Percentiles rank a stretch among this genome's conserved stretches.
Evolutionary conservation across 2,113 vertebrate genomes (phyloP).

Genomic region (Dendropsophus ebraccatus): DNA sequence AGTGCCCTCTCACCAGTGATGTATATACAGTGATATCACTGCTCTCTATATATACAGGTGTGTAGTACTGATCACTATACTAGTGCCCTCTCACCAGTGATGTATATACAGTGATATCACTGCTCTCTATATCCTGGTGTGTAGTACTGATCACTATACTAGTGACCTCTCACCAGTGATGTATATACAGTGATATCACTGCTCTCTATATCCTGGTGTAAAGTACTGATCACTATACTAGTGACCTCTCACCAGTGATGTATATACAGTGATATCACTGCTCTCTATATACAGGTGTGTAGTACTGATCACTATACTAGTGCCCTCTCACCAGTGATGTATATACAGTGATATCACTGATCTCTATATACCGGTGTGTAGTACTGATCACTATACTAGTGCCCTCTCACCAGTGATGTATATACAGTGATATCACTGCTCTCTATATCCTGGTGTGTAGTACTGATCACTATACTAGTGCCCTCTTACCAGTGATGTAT

Average conservation of each 20-base stretch:
- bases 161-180: too few species aligned
- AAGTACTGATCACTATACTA: too few species aligned
- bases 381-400: not conserved
- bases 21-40: too few species aligned
- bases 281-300: conserved; percentile 4
- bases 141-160: not conserved
- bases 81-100: not conserved
- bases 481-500: too few species aligned
- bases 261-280: not conserved
- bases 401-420: not conserved
- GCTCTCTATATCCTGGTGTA: too few species aligned
- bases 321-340: not conserved
- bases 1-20: not conserved
- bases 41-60: not conserved
- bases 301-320: not conserved
- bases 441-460: not conserved
- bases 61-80: not conserved
- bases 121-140: not conserved
- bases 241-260: not conserved
- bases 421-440: conserved; percentile 9
- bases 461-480: not conserved
- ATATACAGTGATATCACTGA: conserved; percentile 11
- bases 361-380: not conserved
- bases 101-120: not conserved
- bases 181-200: not conserved